Evolutionary conservation across 1,140 invertebrate genomes (phyloP).

Genomic region (Polypedilum vanderplanki): DNA sequence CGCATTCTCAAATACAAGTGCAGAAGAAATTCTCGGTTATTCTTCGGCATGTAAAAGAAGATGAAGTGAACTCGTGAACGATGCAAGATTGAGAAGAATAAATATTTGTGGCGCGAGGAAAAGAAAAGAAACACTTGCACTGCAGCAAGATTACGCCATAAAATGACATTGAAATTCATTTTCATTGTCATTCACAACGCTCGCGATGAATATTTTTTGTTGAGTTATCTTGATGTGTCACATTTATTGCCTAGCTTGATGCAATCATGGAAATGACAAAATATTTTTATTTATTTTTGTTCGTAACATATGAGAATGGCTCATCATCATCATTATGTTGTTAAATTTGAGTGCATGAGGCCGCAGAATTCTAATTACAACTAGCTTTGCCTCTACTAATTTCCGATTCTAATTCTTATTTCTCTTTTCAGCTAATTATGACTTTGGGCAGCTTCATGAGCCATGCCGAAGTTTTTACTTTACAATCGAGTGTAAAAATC

Average conservation of each 20-base stretch:
- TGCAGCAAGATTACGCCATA: not conserved
- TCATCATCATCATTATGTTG: not conserved
- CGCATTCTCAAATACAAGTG: too few relatives aligned
- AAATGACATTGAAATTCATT: not conserved
- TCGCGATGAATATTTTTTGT: not conserved
- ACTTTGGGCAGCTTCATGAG: constrained; percentile 10
- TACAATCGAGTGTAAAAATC: not conserved
- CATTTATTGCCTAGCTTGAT: too few relatives aligned
- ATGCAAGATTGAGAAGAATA: too few relatives aligned
- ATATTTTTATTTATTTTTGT: too few relatives aligned
- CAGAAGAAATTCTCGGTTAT: too few relatives aligned
- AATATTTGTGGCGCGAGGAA: not conserved
- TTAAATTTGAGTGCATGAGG: too few relatives aligned
- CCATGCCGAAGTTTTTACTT: not conserved
- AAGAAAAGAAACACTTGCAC: not conserved
- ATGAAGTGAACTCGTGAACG: too few relatives aligned
- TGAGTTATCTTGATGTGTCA: not conserved
- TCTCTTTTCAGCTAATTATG: not conserved
- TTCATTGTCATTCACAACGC: not conserved
- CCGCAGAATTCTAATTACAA: too few relatives aligned
- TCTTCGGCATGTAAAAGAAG: not conserved
- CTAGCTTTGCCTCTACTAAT: too few relatives aligned
- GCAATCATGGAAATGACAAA: too few relatives aligned
- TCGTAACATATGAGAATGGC: not conserved
- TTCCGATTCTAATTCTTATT: not conserved